These are phyloP conservation scores for Sula dactylatra DNA, from an alignment of 2,113 vertebrate genomes.

Conservation along the genomic window DNA sequence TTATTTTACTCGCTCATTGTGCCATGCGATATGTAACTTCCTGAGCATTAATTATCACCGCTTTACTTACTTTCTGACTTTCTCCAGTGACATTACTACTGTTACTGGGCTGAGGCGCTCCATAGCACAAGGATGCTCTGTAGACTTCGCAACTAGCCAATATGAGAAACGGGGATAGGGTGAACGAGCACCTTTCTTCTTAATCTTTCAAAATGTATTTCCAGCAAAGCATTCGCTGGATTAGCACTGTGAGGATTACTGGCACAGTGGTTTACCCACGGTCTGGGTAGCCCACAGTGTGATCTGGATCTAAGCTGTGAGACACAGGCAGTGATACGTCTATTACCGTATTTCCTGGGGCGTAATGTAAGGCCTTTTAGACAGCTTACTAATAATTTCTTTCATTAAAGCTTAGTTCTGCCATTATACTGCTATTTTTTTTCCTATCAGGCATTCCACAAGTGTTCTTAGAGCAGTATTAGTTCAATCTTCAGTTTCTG, in stretches of 20 bases:
- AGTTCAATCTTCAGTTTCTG: not conserved
- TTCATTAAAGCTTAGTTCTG: not conserved
- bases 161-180: not conserved
- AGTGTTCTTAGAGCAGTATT: not conserved
- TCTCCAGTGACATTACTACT: accelerated
- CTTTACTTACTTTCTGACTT: too few species aligned
- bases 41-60: too few species aligned
- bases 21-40: too few species aligned
- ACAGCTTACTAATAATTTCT: not conserved
- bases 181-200: accelerated
- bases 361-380: accelerated
- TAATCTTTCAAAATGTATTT: not conserved
- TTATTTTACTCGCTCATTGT: not conserved
- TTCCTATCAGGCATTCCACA: not conserved
- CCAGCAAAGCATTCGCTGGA: not conserved
- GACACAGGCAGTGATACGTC: accelerated
- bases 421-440: not conserved
- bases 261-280: not conserved
- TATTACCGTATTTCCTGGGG: not conserved
- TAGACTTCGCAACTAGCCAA: accelerated
- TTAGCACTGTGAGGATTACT: not conserved
- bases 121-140: accelerated
- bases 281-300: accelerated
- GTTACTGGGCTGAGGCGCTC: not conserved
- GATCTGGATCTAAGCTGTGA: not conserved